Evolutionary conservation across 1,140 invertebrate genomes (phyloP).

Genomic region (Ips typographus): DNA sequence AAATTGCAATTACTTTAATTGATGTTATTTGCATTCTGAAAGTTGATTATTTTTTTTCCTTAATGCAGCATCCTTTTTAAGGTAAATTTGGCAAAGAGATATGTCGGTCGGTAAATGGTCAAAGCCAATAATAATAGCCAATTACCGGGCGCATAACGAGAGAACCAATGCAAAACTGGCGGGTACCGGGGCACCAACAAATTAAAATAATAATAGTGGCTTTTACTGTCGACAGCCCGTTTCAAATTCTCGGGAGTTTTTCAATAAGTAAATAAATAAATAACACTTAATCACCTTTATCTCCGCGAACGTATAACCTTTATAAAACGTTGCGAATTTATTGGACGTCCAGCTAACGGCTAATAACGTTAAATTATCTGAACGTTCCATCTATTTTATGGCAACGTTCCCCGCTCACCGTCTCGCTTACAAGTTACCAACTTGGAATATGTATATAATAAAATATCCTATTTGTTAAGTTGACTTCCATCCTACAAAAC

Average conservation of each 20-base stretch:
- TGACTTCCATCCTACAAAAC: conserved; percentile 16
- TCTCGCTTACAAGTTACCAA: conserved; percentile 12
- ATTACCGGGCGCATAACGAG: conserved; percentile 3
- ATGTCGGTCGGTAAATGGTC: conserved; percentile 9
- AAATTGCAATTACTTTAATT: too few relatives aligned
- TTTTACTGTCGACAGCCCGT: conserved; percentile 6
- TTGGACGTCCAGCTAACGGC: conserved; percentile 27
- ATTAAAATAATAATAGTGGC: conserved; percentile 33
- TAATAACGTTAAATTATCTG: conserved; percentile 32
- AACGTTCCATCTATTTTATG: conserved; percentile 31
- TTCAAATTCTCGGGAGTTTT: conserved; percentile 23
- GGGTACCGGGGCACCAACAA: conserved; percentile 7
- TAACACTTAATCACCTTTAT: conserved; percentile 32
- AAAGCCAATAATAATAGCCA: conserved; percentile 9
- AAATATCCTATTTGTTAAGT: conserved; percentile 28
- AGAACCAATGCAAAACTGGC: conserved; percentile 9
- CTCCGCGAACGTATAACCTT: conserved; percentile 20
- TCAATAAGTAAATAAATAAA: conserved; percentile 34
- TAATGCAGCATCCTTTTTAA: not conserved
- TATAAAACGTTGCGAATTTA: conserved; percentile 29
- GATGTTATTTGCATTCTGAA: too few relatives aligned
- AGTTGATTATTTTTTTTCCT: too few relatives aligned
- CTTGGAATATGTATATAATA: conserved; percentile 25
- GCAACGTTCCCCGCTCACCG: conserved; percentile 22
- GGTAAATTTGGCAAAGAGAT: not conserved